A percentile compares a stretch with the other conserved stretches of the same genome.
Evolutionary conservation across 2,888 invertebrate genomes (phyloP).

Genomic region (Thyatira batis): DNA sequence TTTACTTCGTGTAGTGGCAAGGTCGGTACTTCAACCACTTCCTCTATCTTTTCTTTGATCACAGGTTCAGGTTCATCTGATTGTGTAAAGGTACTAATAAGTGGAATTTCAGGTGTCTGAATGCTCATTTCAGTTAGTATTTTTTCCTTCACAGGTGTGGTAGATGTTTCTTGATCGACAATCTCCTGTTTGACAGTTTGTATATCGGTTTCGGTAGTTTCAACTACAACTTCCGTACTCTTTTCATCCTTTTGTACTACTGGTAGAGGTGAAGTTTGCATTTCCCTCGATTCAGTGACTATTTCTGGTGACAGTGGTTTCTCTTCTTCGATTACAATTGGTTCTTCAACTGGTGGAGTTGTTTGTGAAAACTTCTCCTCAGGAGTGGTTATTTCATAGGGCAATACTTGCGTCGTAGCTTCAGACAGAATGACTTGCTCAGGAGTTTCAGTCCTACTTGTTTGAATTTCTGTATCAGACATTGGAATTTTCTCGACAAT

Average conservation of each 20-base stretch:
- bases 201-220: slow-evolving; percentile 67
- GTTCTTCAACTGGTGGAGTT: slow-evolving; percentile 51
- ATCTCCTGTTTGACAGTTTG: slow-evolving; percentile 61
- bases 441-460: slow-evolving; percentile 65
- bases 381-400: slow-evolving; percentile 58
- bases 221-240: slow-evolving; percentile 60
- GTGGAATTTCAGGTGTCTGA: slow-evolving; percentile 65
- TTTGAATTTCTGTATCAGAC: slow-evolving; percentile 68
- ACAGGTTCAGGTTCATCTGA: slow-evolving; percentile 59
- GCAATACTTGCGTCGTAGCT: slow-evolving; percentile 80
- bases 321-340: slow-evolving; percentile 34
- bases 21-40: slow-evolving; percentile 22
- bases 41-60: slow-evolving; percentile 13
- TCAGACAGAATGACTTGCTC: slow-evolving; percentile 68
- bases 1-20: slow-evolving; percentile 24
- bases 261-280: slow-evolving; percentile 80
- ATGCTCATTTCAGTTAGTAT: slow-evolving; percentile 59
- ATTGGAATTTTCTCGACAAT: slow-evolving; percentile 63
- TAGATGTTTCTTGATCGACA: slow-evolving; percentile 66
- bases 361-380: slow-evolving; percentile 80
- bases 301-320: slow-evolving; percentile 55
- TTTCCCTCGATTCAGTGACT: slow-evolving; percentile 73
- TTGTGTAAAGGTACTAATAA: slow-evolving; percentile 69
- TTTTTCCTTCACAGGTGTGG: slow-evolving; percentile 57
- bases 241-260: slow-evolving; percentile 60